Percentiles rank a stretch among this genome's conserved stretches.
Conservation (phyloP, 92 coral and sea anemone genomes). For the Hydrozoanthus gracilis region DNA sequence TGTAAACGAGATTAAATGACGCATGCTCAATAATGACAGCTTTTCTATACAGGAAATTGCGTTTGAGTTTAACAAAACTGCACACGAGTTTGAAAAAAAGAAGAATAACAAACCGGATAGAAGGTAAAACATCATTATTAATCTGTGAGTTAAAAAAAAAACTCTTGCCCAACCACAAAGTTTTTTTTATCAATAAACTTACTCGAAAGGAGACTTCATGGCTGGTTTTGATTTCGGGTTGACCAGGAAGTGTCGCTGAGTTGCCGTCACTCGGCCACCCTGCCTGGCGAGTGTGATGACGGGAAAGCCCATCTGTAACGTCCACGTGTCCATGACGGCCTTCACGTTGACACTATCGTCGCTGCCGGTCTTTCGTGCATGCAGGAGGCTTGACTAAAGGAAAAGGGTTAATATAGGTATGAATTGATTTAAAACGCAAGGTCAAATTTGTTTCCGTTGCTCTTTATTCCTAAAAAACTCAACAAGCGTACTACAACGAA, state of each 20-base stretch:
- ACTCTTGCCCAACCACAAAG: not conserved
- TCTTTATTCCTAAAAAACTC: not conserved
- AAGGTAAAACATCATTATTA: too few relatives aligned
- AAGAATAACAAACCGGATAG: too few relatives aligned
- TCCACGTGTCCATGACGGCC: conserved; percentile 94
- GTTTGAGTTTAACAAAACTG: too few relatives aligned
- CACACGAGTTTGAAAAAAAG: too few relatives aligned
- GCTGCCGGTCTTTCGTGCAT: conserved; percentile 10
- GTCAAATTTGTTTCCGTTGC: not conserved
- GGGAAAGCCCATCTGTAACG: conserved; percentile 94
- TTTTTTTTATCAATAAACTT: conserved; percentile 27
- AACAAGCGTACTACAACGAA: too few relatives aligned
- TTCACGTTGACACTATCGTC: conserved; percentile 50
- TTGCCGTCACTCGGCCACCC: conserved; percentile 60
- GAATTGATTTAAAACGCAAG: not conserved
- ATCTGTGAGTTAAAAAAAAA: not conserved
- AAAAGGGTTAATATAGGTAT: not conserved
- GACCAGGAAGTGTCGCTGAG: conserved; percentile 80
- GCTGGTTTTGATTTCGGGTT: conserved; percentile 75
- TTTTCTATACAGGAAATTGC: too few relatives aligned
- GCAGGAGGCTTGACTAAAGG: not conserved
- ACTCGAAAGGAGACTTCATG: conserved; percentile 69
- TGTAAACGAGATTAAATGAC: too few relatives aligned
- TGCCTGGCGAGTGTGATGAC: conserved; percentile 68
- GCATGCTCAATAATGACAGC: too few relatives aligned